These are phyloP conservation scores for Ictidomys tridecemlineatus DNA, from an alignment of 2,113 vertebrate species.

Conservation along the genomic window DNA sequence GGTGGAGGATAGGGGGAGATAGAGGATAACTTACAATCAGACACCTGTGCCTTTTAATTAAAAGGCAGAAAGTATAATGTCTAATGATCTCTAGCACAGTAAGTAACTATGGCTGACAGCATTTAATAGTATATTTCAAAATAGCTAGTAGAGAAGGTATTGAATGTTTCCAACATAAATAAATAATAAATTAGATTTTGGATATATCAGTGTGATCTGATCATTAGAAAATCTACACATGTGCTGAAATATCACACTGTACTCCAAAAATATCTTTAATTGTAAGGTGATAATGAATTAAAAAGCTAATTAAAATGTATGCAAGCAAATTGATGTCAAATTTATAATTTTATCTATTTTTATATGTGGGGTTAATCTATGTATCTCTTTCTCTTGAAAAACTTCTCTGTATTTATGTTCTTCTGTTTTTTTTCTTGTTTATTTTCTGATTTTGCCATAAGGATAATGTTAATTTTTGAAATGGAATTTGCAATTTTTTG, in stretches of 20 bases:
- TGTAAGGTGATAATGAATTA: no score
- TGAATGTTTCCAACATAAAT: background rate
- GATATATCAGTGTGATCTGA: no score
- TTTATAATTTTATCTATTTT: background rate
- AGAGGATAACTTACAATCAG: background rate
- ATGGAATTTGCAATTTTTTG: background rate
- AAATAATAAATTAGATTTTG: background rate
- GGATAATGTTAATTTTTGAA: slow-evolving; percentile 13
- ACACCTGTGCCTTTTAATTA: background rate
- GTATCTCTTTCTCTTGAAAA: background rate
- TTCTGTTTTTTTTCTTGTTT: background rate
- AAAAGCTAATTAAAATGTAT: background rate
- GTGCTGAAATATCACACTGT: no score
- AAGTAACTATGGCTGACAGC: background rate
- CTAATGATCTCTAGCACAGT: no score
- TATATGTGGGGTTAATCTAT: background rate
- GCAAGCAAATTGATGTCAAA: background rate
- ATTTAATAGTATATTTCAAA: background rate
- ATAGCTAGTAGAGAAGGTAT: no score
- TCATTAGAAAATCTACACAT: no score
- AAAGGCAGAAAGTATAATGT: background rate
- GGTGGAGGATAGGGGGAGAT: background rate
- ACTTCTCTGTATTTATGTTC: background rate
- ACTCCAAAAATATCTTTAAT: no score
- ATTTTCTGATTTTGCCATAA: background rate